These are phyloP conservation scores for Cantharis lateralis DNA, from an alignment of 2,888 invertebrate genomes.

Conservation along the genomic window DNA sequence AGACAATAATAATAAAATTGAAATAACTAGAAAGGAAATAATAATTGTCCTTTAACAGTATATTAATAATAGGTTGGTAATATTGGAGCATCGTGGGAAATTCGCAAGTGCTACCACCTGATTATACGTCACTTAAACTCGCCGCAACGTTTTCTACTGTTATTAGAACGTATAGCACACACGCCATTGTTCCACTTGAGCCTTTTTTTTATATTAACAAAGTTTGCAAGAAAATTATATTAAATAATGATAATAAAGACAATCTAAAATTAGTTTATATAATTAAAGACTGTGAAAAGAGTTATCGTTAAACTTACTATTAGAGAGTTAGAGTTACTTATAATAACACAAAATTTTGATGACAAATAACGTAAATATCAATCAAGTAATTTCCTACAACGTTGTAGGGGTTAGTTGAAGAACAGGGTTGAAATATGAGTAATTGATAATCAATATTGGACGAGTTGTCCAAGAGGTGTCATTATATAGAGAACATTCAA, in stretches of 20 bases:
- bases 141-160: constrained; percentile 45
- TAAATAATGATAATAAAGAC: neutral
- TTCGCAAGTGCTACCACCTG: constrained; percentile 56
- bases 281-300: neutral
- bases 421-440: constrained; percentile 50
- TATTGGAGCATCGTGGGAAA: constrained; percentile 55
- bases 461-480: constrained; percentile 48
- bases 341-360: constrained; percentile 39
- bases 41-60: constrained; percentile 54
- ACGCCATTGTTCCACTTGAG: constrained; percentile 27
- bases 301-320: neutral
- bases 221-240: neutral
- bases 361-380: constrained; percentile 45
- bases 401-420: constrained; percentile 38
- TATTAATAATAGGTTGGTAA: constrained; percentile 55
- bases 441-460: constrained; percentile 54
- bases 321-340: constrained; percentile 35
- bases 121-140: constrained; percentile 56
- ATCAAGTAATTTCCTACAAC: constrained; percentile 36
- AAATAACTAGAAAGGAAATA: constrained; percentile 47
- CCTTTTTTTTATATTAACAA: neutral
- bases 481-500: constrained; percentile 46
- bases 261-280: neutral
- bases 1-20: constrained; percentile 35
- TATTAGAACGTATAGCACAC: constrained; percentile 44